Conservation (phyloP, 2,113 vertebrate genomes). For the Embiotoca jacksoni region DNA sequence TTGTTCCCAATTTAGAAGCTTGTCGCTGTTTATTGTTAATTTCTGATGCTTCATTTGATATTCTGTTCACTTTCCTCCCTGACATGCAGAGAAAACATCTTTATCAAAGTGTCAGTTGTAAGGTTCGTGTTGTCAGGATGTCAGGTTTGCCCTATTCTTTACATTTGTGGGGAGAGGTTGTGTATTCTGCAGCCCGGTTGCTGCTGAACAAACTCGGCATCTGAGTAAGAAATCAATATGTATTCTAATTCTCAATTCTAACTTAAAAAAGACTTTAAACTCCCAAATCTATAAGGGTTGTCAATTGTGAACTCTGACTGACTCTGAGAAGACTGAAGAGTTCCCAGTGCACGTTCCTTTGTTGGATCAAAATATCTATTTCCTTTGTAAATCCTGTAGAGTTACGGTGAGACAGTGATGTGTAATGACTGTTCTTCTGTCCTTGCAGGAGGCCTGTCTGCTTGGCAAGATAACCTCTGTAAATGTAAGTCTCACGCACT, state of each 20-base stretch:
- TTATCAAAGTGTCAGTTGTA: constrained; percentile 80
- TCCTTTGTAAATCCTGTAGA: constrained; percentile 41
- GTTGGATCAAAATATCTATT: constrained; percentile 40
- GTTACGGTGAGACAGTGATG: constrained; percentile 25
- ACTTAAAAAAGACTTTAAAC: constrained; percentile 37
- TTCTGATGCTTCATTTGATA: constrained; percentile 85
- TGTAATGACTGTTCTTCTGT: constrained; percentile 57
- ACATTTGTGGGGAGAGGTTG: constrained; percentile 65
- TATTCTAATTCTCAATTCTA: constrained; percentile 62
- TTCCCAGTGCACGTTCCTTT: constrained; percentile 42
- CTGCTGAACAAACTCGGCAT: constrained; percentile 42
- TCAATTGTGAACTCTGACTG: constrained; percentile 61
- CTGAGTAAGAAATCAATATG: constrained; percentile 63
- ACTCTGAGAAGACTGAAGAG: constrained; percentile 49
- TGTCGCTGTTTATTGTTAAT: constrained; percentile 86
- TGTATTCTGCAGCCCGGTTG: constrained; percentile 57
- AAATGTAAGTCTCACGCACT: constrained; percentile 73
- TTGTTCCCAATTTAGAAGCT: constrained; percentile 87
- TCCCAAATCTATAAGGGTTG: constrained; percentile 46
- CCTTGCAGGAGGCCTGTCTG: constrained; percentile 81
- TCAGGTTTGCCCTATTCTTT: constrained; percentile 72
- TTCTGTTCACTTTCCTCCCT: constrained; percentile 78
- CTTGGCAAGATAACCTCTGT: constrained; percentile 78
- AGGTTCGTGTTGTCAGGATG: constrained; percentile 69
- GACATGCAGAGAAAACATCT: constrained; percentile 79